Evolutionary conservation across 2,797 vertebrate species (phyloP).

Genomic region (Paratrypauchen microcephalus): DNA sequence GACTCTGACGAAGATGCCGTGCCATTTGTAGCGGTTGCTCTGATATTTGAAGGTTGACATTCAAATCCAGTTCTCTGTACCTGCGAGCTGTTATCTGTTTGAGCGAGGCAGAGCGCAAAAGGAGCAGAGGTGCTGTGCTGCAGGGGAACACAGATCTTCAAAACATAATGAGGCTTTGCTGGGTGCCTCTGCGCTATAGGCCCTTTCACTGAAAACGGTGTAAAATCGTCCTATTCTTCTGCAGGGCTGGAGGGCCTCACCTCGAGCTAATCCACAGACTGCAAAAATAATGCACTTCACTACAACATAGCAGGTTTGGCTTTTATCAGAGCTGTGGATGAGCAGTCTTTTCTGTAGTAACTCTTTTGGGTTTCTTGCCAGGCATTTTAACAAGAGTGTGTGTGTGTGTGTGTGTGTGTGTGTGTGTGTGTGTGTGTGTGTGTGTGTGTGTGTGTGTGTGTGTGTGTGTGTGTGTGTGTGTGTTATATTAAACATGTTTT

Average conservation of each 20-base stretch:
- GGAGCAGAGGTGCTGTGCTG: conserved; percentile 62
- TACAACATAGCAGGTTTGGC: conserved; percentile 46
- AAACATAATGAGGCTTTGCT: conserved; percentile 65
- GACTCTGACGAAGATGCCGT: conserved; percentile 48
- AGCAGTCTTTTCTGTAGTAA: conserved; percentile 30
- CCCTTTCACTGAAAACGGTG: conserved; percentile 45
- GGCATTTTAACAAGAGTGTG: background rate
- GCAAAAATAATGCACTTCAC: conserved; percentile 53
- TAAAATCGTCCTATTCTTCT: conserved; percentile 46
- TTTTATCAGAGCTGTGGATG: conserved; percentile 28
- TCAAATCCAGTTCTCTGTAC: conserved; percentile 64
- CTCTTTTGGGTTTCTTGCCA: background rate
- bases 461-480: background rate
- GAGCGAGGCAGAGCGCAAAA: conserved; percentile 59
- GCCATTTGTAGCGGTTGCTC: conserved; percentile 66
- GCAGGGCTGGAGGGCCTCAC: conserved; percentile 32
- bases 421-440: background rate
- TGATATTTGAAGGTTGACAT: conserved; percentile 80
- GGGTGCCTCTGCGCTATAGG: conserved; percentile 32
- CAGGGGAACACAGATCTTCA: conserved; percentile 59
- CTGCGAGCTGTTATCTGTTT: conserved; percentile 63
- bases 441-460: background rate
- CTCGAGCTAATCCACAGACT: conserved; percentile 40
- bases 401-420: background rate
- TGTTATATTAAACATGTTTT: background rate